Conservation (phyloP, 2,797 vertebrate genomes). For the Jordanella pulchra region DNA sequence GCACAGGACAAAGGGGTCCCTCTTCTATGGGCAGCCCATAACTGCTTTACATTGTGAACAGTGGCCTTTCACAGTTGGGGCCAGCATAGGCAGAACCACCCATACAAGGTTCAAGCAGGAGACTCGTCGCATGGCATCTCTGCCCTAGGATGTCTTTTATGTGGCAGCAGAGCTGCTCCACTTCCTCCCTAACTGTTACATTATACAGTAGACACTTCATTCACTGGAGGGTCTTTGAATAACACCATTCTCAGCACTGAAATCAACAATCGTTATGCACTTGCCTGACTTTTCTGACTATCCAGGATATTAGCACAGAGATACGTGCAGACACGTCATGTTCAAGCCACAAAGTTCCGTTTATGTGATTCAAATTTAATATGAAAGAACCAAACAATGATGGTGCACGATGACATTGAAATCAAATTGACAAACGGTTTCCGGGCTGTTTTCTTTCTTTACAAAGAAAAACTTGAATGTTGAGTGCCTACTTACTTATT, state of each 20-base stretch:
- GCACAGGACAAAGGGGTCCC: slow-evolving; percentile 77
- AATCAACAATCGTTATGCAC: slow-evolving; percentile 42
- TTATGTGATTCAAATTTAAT: background rate
- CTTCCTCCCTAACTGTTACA: slow-evolving; percentile 61
- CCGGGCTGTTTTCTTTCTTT: background rate
- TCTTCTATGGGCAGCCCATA: slow-evolving; percentile 74
- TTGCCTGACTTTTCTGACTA: slow-evolving; percentile 12
- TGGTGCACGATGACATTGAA: background rate
- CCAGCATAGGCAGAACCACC: slow-evolving; percentile 68
- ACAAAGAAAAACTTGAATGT: background rate
- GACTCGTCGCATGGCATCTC: slow-evolving; percentile 65
- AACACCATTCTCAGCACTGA: slow-evolving; percentile 45
- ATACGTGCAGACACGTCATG: background rate
- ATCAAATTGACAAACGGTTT: background rate
- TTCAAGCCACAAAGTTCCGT: background rate
- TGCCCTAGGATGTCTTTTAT: slow-evolving; percentile 67
- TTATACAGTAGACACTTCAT: slow-evolving; percentile 72
- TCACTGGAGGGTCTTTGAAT: slow-evolving; percentile 43
- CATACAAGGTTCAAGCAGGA: slow-evolving; percentile 69
- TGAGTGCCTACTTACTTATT: background rate
- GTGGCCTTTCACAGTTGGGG: slow-evolving; percentile 77
- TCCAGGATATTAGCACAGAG: background rate
- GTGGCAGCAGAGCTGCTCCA: slow-evolving; percentile 59
- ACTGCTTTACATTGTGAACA: slow-evolving; percentile 80
- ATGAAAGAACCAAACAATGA: background rate